Evolutionary conservation across 2,888 invertebrate genomes (phyloP), one percentile per base, ranked within the genome.

Genomic region (Sinentomon sp.): DNA sequence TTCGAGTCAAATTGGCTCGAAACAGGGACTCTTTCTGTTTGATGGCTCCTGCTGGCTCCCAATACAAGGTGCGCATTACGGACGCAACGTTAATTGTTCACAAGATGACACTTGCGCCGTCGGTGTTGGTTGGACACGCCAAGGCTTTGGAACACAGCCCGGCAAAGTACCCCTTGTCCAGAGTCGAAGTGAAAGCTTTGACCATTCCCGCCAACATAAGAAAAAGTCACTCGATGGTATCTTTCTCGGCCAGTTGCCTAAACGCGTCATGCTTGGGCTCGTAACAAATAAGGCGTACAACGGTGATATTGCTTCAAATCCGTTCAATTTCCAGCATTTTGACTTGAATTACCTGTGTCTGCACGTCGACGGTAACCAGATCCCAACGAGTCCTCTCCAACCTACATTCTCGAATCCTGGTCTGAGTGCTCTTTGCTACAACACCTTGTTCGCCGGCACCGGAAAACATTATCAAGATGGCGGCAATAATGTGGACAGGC

Each of bases 151-250:
- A 36, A 25, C 34, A 32, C 5, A 34, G 38, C 2, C 28, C 28
- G 6, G 43, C 41, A 2, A 38, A 38, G 36, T 46, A 45, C 32
- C 42, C 42, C 2, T 28, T 38, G 5, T 37, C 32, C 12, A 18
- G 38, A 10, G 38, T 37, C 7, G 35, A 43, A n/a, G 30, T 42
- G 2, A 40, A 40, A 36, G 36, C 34, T 4, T 42, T 41, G 22
- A 41, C 42, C 1, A 37, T 47, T 16, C 39, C 40, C 2, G 17
- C 17, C n/a, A 41, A 40, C 6, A 40, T 43, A n/a, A 41, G 41
- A 20, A 40, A 40, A 43, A 46, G 33, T 38, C 43, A 1, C 36
- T 48, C 27, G 48, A 50, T 28, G 48, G 50, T 30, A 24, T 50
- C 6, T 47, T 47, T 33, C 22, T 42, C 3, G 46, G 46, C 2